Conservation (phyloP, 2,888 invertebrate species). For the Conistra vaccinii region DNA sequence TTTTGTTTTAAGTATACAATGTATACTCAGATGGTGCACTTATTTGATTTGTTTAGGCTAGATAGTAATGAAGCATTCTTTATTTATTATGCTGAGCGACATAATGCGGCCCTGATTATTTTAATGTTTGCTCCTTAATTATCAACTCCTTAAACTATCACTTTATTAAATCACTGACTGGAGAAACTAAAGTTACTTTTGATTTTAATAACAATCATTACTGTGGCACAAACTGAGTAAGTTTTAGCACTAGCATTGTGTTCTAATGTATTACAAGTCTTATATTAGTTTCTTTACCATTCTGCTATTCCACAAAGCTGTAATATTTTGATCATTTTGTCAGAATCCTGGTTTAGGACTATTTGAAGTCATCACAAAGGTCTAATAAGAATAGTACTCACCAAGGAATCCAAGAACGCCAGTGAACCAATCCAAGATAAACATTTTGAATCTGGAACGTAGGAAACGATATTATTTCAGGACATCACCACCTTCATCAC, state of each 20-base stretch:
- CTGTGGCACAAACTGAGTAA: background rate
- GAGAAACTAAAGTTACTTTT: background rate
- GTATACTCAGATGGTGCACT: background rate
- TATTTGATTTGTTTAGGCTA: background rate
- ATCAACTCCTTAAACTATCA: background rate
- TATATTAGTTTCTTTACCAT: background rate
- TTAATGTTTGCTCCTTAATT: background rate
- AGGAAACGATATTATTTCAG: slow-evolving; percentile 75
- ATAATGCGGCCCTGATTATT: background rate
- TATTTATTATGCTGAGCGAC: background rate
- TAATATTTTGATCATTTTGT: background rate
- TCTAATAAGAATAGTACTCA: slow-evolving; percentile 86
- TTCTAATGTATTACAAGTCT: background rate
- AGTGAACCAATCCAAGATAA: slow-evolving; percentile 99
- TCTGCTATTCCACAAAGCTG: background rate
- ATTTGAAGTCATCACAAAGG: background rate
- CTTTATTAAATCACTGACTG: background rate
- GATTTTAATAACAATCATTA: slow-evolving; percentile 14
- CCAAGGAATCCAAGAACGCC: slow-evolving; percentile 98
- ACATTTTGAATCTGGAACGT: slow-evolving; percentile 93
- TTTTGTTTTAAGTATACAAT: background rate
- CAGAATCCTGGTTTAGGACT: background rate
- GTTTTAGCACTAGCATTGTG: background rate
- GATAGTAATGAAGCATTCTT: background rate
- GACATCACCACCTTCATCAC: slow-evolving; percentile 72